Evolutionary conservation across 1,140 invertebrate species (phyloP).

Genomic region (Aricia agestis): DNA sequence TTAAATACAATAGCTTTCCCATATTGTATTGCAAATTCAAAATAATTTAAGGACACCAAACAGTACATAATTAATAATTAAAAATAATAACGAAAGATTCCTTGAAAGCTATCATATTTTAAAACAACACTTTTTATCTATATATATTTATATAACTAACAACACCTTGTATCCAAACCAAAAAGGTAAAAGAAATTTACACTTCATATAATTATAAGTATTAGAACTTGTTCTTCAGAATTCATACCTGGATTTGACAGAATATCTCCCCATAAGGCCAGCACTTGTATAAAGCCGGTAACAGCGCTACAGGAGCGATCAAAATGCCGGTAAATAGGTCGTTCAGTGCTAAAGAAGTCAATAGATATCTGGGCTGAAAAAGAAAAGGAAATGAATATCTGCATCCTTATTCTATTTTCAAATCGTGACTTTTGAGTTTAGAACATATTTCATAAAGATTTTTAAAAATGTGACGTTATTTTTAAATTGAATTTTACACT

Average conservation of each 20-base stretch:
- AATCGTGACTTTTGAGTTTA: background rate
- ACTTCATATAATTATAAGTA: no score
- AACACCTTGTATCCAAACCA: background rate
- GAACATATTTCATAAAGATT: no score
- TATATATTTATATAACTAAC: no score
- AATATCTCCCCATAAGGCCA: constrained; percentile 93
- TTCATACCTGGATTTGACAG: constrained; percentile 90
- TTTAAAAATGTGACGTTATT: no score
- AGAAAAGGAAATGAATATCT: constrained; percentile 31
- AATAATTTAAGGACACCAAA: no score
- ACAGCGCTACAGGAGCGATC: constrained; percentile 87
- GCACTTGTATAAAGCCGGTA: constrained; percentile 88
- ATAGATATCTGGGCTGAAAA: constrained; percentile 87
- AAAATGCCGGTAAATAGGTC: constrained; percentile 89
- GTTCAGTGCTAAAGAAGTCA: constrained; percentile 89
- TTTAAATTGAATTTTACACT: no score
- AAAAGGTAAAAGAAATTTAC: background rate
- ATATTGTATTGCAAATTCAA: no score
- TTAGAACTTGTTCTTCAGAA: background rate
- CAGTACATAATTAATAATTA: no score
- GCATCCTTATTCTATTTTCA: constrained; percentile 5
- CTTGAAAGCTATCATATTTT: no score
- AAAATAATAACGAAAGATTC: no score
- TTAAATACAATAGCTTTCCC: no score
- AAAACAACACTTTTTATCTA: no score